phyloP scores from a whole-genome alignment of 2,113 vertebrate genomes.

The Connochaetes taurinus region DNA sequence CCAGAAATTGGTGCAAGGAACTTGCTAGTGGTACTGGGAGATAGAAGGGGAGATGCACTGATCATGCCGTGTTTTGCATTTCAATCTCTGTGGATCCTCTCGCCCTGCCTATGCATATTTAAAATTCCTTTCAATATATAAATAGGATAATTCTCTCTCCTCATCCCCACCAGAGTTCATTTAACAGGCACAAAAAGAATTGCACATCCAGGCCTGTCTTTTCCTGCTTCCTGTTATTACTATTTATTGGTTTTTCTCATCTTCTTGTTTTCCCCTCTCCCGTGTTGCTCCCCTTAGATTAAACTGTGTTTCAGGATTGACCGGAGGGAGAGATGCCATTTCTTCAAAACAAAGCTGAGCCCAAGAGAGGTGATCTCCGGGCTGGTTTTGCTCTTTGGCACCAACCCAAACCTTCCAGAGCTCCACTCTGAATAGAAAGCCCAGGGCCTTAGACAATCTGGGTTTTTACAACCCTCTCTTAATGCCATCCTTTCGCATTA shows the following conservation, averaged over 20 bases:
- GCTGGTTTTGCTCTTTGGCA: not conserved
- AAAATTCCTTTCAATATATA: slow-evolving; percentile 75
- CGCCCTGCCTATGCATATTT: slow-evolving; percentile 68
- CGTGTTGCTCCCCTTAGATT: slow-evolving; percentile 19
- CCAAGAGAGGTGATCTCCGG: not conserved
- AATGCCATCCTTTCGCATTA: not conserved
- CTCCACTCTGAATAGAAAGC: slow-evolving; percentile 3
- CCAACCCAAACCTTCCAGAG: not conserved
- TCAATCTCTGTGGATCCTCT: slow-evolving; percentile 62
- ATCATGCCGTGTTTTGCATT: slow-evolving; percentile 62
- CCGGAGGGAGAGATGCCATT: slow-evolving; percentile 17
- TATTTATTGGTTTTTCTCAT: slow-evolving; percentile 71
- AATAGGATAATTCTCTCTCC: slow-evolving; percentile 59
- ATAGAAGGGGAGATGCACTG: slow-evolving; percentile 13
- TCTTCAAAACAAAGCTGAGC: slow-evolving; percentile 1
- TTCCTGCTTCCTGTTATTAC: slow-evolving; percentile 50
- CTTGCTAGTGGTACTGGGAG: slow-evolving; percentile 44
- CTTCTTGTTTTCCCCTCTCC: slow-evolving; percentile 34
- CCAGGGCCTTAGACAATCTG: not conserved
- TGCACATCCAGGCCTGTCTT: slow-evolving; percentile 46
- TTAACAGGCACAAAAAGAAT: slow-evolving; percentile 68
- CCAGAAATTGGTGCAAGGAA: slow-evolving; percentile 62
- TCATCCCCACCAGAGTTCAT: slow-evolving; percentile 65
- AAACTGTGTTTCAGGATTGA: slow-evolving; percentile 37
- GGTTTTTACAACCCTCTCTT: not conserved